Percentiles rank a stretch among this genome's conserved stretches.
These are phyloP conservation scores for Phalangium opilio DNA, from an alignment of 2,888 invertebrate species.

Conservation along the genomic window DNA sequence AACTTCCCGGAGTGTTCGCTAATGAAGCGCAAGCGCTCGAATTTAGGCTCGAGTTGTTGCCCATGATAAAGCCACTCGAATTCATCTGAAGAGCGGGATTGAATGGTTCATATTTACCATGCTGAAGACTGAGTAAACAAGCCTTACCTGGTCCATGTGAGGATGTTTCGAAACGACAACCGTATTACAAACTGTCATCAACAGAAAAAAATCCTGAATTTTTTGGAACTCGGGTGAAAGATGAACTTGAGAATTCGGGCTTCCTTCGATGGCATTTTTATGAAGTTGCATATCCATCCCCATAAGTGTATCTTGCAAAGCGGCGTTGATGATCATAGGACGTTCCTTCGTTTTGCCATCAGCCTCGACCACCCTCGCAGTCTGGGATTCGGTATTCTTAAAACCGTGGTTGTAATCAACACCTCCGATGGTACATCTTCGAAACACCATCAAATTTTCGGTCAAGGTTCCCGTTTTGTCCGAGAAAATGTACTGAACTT, in stretches of 20 bases:
- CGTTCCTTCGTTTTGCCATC: too few relatives aligned
- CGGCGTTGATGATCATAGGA: too few relatives aligned
- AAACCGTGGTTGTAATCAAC: slow-evolving; percentile 62
- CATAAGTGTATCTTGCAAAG: too few relatives aligned
- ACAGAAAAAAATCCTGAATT: slow-evolving; percentile 73
- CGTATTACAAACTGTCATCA: slow-evolving; percentile 88
- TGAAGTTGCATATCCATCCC: slow-evolving; percentile 19
- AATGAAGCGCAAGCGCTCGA: too few relatives aligned
- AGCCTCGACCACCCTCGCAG: slow-evolving; percentile 24
- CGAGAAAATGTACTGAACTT: slow-evolving; percentile 84
- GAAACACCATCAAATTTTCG: slow-evolving; percentile 93
- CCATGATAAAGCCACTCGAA: slow-evolving; percentile 32
- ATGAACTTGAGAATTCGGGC: slow-evolving; percentile 1
- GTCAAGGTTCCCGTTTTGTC: slow-evolving; percentile 97
- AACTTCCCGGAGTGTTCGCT: too few relatives aligned
- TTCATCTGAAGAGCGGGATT: slow-evolving; percentile 38
- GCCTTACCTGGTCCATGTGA: slow-evolving; percentile 49
- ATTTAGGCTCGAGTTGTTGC: too few relatives aligned
- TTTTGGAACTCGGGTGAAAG: slow-evolving; percentile 44
- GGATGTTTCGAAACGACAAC: slow-evolving; percentile 84
- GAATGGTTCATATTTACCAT: too few relatives aligned
- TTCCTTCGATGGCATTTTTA: slow-evolving; percentile 7
- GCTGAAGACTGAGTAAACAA: background rate
- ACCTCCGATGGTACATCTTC: slow-evolving; percentile 73
- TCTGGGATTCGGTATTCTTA: slow-evolving; percentile 22